These are phyloP conservation scores for Ovis canadensis DNA, from an alignment of 2,113 vertebrate species.

Conservation along the genomic window DNA sequence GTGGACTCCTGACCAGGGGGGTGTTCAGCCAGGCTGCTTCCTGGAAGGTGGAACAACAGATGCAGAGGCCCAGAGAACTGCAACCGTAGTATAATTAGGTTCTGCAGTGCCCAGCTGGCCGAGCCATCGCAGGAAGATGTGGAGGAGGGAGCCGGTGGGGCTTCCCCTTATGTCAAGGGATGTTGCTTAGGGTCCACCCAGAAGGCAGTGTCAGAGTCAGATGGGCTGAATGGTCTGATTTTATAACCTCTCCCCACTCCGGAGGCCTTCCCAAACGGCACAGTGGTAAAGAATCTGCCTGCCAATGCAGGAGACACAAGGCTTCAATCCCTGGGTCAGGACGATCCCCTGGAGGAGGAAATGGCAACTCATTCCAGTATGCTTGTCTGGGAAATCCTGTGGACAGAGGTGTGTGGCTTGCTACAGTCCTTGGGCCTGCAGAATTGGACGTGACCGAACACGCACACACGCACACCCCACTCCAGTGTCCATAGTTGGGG, in stretches of 20 bases:
- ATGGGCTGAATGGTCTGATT: not conserved
- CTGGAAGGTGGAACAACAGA: not conserved
- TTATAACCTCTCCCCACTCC: not conserved
- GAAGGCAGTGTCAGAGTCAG: not conserved
- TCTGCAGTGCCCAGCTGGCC: not conserved
- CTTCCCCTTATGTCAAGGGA: not conserved
- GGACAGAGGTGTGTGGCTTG: not conserved
- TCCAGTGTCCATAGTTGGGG: not conserved
- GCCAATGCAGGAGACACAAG: not conserved
- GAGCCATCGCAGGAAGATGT: not conserved
- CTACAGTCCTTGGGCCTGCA: not conserved
- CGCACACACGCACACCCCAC: fast-evolving
- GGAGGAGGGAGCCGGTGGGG: not conserved
- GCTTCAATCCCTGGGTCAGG: not conserved
- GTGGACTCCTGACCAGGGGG: not conserved
- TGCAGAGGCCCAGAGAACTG: not conserved
- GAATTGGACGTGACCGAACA: not conserved
- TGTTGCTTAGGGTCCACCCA: not conserved
- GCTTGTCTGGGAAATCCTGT: not conserved
- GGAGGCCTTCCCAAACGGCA: not conserved
- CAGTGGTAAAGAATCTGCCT: not conserved
- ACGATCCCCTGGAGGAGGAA: not conserved
- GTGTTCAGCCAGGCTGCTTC: not conserved
- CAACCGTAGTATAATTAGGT: fast-evolving
- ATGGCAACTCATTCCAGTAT: not conserved